phyloP scores from a whole-genome alignment of 2,888 invertebrate species.

The Cosmopolites sordidus region DNA sequence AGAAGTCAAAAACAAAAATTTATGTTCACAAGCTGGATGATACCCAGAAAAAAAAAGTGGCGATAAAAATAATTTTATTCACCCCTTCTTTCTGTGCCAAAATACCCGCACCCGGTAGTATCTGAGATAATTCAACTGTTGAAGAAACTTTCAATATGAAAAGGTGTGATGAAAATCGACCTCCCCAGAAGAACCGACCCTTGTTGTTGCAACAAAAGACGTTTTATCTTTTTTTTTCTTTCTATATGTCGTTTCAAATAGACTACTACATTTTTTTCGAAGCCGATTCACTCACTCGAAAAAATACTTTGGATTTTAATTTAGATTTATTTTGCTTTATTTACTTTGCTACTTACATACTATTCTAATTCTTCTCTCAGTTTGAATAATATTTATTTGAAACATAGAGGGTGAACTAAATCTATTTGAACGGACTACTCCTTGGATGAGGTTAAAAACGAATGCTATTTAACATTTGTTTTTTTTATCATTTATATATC shows the following conservation, averaged over 20 bases:
- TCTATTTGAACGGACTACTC: no score
- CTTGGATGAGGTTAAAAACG: no score
- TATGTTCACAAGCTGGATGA: slow-evolving; percentile 11
- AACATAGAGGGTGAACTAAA: no score
- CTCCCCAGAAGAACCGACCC: slow-evolving; percentile 40
- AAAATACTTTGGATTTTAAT: slow-evolving; percentile 33
- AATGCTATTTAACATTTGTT: no score
- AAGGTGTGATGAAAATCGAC: slow-evolving; percentile 45
- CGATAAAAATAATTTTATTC: slow-evolving; percentile 32
- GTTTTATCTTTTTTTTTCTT: slow-evolving; percentile 35
- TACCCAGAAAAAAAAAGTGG: slow-evolving; percentile 16
- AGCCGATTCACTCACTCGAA: slow-evolving; percentile 34
- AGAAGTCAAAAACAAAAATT: slow-evolving; percentile 14
- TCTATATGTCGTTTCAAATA: slow-evolving; percentile 19
- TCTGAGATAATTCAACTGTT: slow-evolving; percentile 40
- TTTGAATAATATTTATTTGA: no score
- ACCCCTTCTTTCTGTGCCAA: slow-evolving; percentile 31
- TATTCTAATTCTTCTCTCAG: not conserved
- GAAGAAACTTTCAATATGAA: slow-evolving; percentile 35
- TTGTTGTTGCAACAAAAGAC: slow-evolving; percentile 37
- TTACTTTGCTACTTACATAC: slow-evolving; percentile 17
- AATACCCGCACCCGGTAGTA: slow-evolving; percentile 36
- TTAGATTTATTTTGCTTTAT: slow-evolving; percentile 28
- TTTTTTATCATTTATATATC: no score
- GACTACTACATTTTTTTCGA: slow-evolving; percentile 28